Evolutionary conservation across 2,888 invertebrate genomes (phyloP), one percentile per base, ranked within the genome.

Genomic region (Tiliacea aurago): DNA sequence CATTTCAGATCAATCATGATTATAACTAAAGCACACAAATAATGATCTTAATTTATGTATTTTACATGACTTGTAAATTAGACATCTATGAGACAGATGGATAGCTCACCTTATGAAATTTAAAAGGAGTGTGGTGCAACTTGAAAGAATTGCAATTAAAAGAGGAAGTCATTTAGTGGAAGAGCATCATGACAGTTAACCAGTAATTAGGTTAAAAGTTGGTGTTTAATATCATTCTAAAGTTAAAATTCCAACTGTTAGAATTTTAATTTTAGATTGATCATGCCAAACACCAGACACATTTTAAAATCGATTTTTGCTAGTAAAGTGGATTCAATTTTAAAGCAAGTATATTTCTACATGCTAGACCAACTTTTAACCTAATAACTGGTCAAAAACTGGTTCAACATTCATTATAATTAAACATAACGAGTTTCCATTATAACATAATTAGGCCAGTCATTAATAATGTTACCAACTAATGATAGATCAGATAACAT

Each of bases 361-460:
- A 37, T 20, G 1, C 20, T 28, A 28, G 4, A 1, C 28, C 3
- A 69, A 64, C n/a, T 64, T 64, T 76, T 59, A 64, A 68, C 51
- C 64, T 81, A 67, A 76, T 77, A 72, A 80, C 18, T 10, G 41
- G n/a, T 63, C 41, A 70, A 77, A 47, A 64, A 81, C 66, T 82
- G 51, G 78, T 75, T 79, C 28, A 69, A 73, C 47, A 56, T 69
- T 47, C 23, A 70, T 70, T 23, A 53, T 71, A 59, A 79, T 69
- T 79, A 71, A 71, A 23, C n/a, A 23, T 59, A 76, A 74, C 11
- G 55, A 78, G 65, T 63, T 62, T 33, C 49, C 61, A 78, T 74
- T 70, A 61, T 3, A 67, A 53, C 15, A 58, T 78, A 79, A 75
- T 75, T 71, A 73, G 66, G 56, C 28, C 18, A 63, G 20, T 45